phyloP scores from a whole-genome alignment of 2,888 invertebrate species.

The Agriopis leucophaearia region DNA sequence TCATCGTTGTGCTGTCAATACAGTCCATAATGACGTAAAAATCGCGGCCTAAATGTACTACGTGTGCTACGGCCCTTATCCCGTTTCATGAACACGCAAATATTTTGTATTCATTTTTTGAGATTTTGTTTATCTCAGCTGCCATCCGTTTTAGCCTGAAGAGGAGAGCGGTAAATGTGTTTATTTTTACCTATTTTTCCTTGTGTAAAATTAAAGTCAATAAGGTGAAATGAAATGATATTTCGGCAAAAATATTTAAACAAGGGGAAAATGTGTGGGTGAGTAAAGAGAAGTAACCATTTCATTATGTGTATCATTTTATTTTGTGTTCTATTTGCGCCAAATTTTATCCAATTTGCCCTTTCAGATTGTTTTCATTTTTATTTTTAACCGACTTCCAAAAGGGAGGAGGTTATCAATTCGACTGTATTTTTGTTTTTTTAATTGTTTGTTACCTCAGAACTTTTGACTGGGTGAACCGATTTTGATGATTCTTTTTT shows the following conservation, averaged over 20 bases:
- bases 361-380: too few species aligned
- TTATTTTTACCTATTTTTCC: slow-evolving; percentile 17
- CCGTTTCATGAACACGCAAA: slow-evolving; percentile 12
- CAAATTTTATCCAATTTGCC: too few species aligned
- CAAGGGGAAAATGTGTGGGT: neutral
- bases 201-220: slow-evolving; percentile 18
- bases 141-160: slow-evolving; percentile 14
- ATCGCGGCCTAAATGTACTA: neutral
- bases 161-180: slow-evolving; percentile 11
- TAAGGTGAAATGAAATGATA: neutral
- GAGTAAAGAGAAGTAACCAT: neutral
- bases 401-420: too few species aligned
- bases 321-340: neutral
- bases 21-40: neutral
- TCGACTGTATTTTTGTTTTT: too few species aligned
- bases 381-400: too few species aligned
- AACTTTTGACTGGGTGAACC: too few species aligned
- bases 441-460: too few species aligned
- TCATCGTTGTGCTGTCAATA: neutral
- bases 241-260: neutral
- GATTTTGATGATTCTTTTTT: too few species aligned
- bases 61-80: neutral
- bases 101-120: slow-evolving; percentile 29
- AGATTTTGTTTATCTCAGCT: slow-evolving; percentile 15
- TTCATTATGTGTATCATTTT: neutral